Evolutionary conservation across 2,888 invertebrate genomes (phyloP).

Genomic region (Ctena decussata): DNA sequence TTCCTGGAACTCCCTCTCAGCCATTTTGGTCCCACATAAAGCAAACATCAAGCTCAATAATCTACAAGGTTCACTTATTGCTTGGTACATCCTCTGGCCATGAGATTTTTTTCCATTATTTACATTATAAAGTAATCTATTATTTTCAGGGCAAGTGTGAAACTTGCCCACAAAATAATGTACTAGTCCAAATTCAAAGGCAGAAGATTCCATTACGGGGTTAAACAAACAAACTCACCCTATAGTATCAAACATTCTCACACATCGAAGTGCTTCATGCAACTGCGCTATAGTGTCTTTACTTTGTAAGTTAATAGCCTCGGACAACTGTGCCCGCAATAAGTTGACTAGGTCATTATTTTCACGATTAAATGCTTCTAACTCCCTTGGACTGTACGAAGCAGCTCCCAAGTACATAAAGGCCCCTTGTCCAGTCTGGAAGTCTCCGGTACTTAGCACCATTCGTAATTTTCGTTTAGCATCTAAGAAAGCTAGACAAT

Average conservation of each 20-base stretch:
- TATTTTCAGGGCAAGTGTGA: too few relatives aligned
- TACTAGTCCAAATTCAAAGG: too few relatives aligned
- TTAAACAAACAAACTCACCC: constrained; percentile 87
- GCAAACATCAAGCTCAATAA: too few relatives aligned
- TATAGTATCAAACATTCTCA: constrained; percentile 91
- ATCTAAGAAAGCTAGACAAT: constrained; percentile 90
- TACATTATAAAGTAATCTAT: too few relatives aligned
- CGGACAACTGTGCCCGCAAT: constrained; percentile 90
- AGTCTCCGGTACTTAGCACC: constrained; percentile 95
- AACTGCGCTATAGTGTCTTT: constrained; percentile 93
- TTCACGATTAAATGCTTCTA: constrained; percentile 56
- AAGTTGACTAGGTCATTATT: constrained; percentile 84
- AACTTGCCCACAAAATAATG: too few relatives aligned
- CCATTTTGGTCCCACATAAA: too few relatives aligned
- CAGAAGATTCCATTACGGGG: too few relatives aligned
- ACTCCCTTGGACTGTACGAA: constrained; percentile 69
- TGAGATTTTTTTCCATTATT: too few relatives aligned
- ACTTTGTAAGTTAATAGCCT: constrained; percentile 93
- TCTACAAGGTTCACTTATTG: too few relatives aligned
- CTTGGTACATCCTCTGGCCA: too few relatives aligned
- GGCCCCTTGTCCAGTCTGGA: constrained; percentile 65
- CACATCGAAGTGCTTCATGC: constrained; percentile 94
- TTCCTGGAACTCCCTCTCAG: too few relatives aligned
- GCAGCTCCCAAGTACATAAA: constrained; percentile 22
- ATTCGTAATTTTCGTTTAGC: constrained; percentile 96